phyloP scores from a whole-genome alignment of 2,113 vertebrate species.

The Typhlomys cinereus region DNA sequence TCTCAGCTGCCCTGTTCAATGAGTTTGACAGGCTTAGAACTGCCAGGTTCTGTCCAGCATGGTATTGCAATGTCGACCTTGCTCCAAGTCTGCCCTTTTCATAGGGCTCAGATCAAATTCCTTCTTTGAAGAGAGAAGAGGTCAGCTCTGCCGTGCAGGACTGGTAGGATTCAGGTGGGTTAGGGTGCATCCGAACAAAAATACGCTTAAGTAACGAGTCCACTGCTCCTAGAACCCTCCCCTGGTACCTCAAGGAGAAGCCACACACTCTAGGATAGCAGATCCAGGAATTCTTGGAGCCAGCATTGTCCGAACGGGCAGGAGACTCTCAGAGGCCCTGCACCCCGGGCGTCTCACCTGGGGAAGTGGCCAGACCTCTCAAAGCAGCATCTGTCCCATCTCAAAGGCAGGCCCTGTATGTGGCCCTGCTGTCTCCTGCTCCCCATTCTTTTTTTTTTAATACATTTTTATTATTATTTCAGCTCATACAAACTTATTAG shows the following conservation, averaged over 20 bases:
- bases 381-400: background rate
- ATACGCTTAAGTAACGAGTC: background rate
- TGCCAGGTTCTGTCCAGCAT: background rate
- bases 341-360: constrained; percentile 40
- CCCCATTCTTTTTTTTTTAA: background rate
- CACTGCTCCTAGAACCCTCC: constrained; percentile 7
- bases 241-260: constrained; percentile 51
- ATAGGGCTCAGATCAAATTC: background rate
- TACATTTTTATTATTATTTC: too few relatives aligned
- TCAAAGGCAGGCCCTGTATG: background rate
- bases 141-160: background rate
- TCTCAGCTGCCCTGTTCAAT: fast-evolving
- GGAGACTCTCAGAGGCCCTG: constrained; percentile 23
- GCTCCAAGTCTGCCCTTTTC: background rate
- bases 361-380: constrained; percentile 33
- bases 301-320: background rate
- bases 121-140: background rate
- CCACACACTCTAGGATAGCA: background rate
- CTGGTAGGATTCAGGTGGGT: background rate
- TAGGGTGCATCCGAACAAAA: background rate
- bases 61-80: background rate
- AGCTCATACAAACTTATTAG: too few relatives aligned
- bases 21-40: background rate
- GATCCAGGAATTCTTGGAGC: constrained; percentile 75
- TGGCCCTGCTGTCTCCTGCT: background rate